These are phyloP conservation scores for Rhagophthalmus giganteus DNA, from an alignment of 2,888 invertebrate species.

Conservation along the genomic window DNA sequence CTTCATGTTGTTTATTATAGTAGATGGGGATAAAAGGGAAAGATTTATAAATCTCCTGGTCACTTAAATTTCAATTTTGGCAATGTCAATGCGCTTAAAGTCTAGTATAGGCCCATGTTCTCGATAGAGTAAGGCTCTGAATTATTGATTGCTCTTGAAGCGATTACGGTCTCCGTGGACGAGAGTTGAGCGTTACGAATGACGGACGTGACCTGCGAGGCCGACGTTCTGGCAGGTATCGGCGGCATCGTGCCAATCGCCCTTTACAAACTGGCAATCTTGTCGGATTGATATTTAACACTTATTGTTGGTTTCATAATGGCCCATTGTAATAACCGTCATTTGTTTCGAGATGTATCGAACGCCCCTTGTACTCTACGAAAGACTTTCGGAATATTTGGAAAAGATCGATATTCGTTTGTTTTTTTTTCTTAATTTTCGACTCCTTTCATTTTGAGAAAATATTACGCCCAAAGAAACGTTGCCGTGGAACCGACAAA, in stretches of 20 bases:
- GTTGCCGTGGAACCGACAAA: no score
- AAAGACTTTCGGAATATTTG: no score
- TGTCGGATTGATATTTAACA: slow-evolving; percentile 22
- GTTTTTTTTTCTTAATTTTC: no score
- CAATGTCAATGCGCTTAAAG: slow-evolving; percentile 26
- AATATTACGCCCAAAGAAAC: no score
- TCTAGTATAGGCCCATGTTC: slow-evolving; percentile 24
- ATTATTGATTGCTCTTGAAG: slow-evolving; percentile 40
- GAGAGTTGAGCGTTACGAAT: slow-evolving; percentile 28
- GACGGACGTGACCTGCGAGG: slow-evolving; percentile 35
- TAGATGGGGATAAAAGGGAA: slow-evolving; percentile 1
- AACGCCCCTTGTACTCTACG: no score
- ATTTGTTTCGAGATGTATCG: no score
- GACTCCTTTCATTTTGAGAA: no score
- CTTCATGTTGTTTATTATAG: no score
- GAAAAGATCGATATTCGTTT: no score
- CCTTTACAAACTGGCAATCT: slow-evolving; percentile 24
- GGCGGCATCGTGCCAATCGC: slow-evolving; percentile 21
- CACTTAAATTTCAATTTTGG: slow-evolving; percentile 28
- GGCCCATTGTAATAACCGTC: slow-evolving; percentile 7
- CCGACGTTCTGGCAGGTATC: slow-evolving; percentile 23
- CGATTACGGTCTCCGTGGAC: slow-evolving; percentile 29
- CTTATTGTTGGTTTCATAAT: slow-evolving; percentile 19
- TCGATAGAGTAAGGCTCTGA: slow-evolving; percentile 34
- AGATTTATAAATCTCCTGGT: slow-evolving; percentile 20